These are phyloP conservation scores for Poecilia wingei DNA, from an alignment of 2,797 vertebrate genomes.

Conservation along the genomic window DNA sequence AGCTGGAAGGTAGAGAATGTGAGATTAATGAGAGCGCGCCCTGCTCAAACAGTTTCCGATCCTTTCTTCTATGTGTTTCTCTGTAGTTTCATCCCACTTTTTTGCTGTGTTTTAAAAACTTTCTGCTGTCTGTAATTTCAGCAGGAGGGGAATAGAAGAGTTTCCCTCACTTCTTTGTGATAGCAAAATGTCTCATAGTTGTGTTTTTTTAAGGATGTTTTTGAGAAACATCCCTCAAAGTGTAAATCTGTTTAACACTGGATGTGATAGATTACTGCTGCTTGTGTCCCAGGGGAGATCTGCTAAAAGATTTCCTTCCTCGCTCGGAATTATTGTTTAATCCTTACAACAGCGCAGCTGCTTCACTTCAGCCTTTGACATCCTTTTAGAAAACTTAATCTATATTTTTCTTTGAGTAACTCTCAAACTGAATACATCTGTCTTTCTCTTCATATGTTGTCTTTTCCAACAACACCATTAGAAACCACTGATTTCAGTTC, in stretches of 20 bases:
- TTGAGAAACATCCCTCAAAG: slow-evolving; percentile 26
- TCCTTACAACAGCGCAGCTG: slow-evolving; percentile 41
- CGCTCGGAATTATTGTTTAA: slow-evolving; percentile 29
- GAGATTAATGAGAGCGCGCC: slow-evolving; percentile 63
- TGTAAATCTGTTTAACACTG: slow-evolving; percentile 46
- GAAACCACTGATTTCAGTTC: slow-evolving; percentile 26
- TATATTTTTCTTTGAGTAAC: slow-evolving; percentile 45
- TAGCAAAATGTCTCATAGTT: slow-evolving; percentile 40
- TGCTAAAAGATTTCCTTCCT: slow-evolving; percentile 45
- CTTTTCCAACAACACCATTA: slow-evolving; percentile 29
- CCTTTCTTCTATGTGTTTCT: slow-evolving; percentile 37
- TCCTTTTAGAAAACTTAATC: slow-evolving; percentile 47
- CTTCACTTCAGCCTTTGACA: slow-evolving; percentile 64
- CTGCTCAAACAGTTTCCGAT: slow-evolving; percentile 47
- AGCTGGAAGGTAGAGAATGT: slow-evolving; percentile 52
- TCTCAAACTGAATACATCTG: slow-evolving; percentile 58
- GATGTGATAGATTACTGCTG: slow-evolving; percentile 45
- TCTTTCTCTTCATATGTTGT: slow-evolving; percentile 52
- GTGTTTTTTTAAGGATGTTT: slow-evolving; percentile 21
- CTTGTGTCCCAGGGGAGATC: slow-evolving; percentile 44
- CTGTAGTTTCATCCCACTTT: slow-evolving; percentile 32
- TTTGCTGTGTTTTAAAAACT: slow-evolving; percentile 33
- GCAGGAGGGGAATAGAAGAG: slow-evolving; percentile 25
- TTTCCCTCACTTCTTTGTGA: slow-evolving; percentile 15
- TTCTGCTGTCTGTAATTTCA: slow-evolving; percentile 40